These are phyloP conservation scores for Chrysina gloriosa DNA, from an alignment of 2,888 invertebrate species.

Conservation along the genomic window DNA sequence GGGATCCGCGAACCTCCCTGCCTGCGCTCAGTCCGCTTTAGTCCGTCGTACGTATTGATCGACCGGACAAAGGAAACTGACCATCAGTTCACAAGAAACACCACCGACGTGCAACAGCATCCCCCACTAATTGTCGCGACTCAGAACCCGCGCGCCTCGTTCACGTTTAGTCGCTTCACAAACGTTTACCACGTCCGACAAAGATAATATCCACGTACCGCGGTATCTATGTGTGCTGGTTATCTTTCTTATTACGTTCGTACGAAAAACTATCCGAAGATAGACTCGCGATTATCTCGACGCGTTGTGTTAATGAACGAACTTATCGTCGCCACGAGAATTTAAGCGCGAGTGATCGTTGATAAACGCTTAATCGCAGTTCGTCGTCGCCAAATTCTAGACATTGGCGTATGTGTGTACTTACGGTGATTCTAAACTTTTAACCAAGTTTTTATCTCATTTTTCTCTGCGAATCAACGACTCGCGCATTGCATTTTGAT, in stretches of 20 bases:
- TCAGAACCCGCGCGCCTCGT: slow-evolving; percentile 50
- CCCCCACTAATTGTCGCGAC: slow-evolving; percentile 41
- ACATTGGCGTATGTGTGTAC: slow-evolving; percentile 27
- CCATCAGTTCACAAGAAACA: slow-evolving; percentile 65
- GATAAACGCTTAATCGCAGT: slow-evolving; percentile 3
- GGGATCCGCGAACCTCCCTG: slow-evolving; percentile 61
- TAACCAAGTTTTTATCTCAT: slow-evolving; percentile 58
- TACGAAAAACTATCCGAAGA: slow-evolving; percentile 33
- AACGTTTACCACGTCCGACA: slow-evolving; percentile 44
- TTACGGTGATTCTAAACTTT: slow-evolving; percentile 52
- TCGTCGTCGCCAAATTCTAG: slow-evolving; percentile 15
- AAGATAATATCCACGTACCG: slow-evolving; percentile 34
- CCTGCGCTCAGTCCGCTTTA: slow-evolving; percentile 61
- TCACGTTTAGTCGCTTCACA: slow-evolving; percentile 48
- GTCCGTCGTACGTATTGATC: slow-evolving; percentile 64
- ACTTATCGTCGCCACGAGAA: slow-evolving; percentile 7
- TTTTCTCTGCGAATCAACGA: slow-evolving; percentile 56
- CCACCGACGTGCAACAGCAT: slow-evolving; percentile 40
- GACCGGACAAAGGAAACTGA: slow-evolving; percentile 67
- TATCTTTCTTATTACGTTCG: slow-evolving; percentile 22
- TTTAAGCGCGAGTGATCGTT: slow-evolving; percentile 20
- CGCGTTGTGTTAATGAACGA: slow-evolving; percentile 6
- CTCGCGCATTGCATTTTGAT: slow-evolving; percentile 50
- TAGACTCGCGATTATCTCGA: not conserved
- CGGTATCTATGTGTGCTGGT: slow-evolving; percentile 20